Evolutionary conservation across 2,888 invertebrate genomes (phyloP), one percentile per base, ranked within the genome.

Genomic region (Priocnemis perturbator): DNA sequence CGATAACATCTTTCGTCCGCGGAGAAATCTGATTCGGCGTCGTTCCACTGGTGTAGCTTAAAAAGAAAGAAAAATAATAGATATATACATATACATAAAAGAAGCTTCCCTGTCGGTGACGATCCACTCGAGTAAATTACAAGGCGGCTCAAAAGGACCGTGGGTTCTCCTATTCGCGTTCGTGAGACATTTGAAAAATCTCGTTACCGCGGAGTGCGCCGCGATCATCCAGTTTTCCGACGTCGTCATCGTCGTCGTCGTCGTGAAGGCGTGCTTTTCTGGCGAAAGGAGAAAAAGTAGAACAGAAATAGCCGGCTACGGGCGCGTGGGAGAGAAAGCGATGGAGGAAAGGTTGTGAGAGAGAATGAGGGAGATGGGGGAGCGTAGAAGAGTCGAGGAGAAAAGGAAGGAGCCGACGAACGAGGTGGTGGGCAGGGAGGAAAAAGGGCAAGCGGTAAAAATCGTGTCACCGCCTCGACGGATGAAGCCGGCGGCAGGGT

Each of bases 121-220:
- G 44, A 55, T 64, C 67, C 64, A 70, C 58, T 70, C 44, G 19
- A 53, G 30, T 67, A 67, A 64, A 72, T 72, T 64, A 67, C 60
- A 55, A 53, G 20, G 37, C 19, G 53, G 37, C 61, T 61, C 55
- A 56, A 60, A 63, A 70, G 60, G 1, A 11, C 37, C 48, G 26
- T 55, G 15, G 20, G 47, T 48, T 17, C 59, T 26, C 52, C n/a
- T 19, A 17, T 44, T 21, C 20, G 15, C 21, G 19, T 48, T 61
- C 26, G n/a, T 14, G n/a, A 21, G 58, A 65, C 60, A 64, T 62
- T 70, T 52, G 37, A 48, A 71, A 69, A 71, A 75, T 75, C 77
- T 78, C 74, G 71, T 78, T 77, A 75, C 17, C 66, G 20, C 47
- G 56, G 47, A 67, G 67, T 63, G 69, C 60, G 55, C 37, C 63